Conservation (phyloP, 2,888 invertebrate genomes). For the Neoscelio sp. region DNA sequence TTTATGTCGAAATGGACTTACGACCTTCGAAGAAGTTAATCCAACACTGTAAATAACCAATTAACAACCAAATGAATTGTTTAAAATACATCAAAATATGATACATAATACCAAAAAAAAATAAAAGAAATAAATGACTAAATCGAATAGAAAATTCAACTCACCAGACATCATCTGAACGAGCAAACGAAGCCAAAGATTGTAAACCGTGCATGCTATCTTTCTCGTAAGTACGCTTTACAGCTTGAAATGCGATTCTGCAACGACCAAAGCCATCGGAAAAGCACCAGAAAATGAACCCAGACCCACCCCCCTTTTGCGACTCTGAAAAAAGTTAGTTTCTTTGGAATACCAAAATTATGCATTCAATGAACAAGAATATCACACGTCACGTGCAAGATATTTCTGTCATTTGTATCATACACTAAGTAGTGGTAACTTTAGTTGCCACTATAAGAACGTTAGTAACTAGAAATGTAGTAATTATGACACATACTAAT, state of each 20-base stretch:
- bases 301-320: conserved; percentile 59
- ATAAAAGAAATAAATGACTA: conserved; percentile 27
- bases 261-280: conserved; percentile 55
- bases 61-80: no score
- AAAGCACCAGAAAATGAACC: conserved; percentile 56
- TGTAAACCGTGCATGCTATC: conserved; percentile 52
- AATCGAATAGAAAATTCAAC: conserved; percentile 46
- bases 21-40: no score
- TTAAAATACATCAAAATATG: no score
- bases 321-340: conserved; percentile 62
- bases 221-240: conserved; percentile 51
- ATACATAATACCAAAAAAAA: conserved; percentile 11
- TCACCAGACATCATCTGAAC: conserved; percentile 52
- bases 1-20: no score
- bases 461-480: no score
- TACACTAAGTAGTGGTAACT: no score
- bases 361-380: conserved; percentile 40
- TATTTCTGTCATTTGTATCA: conserved; percentile 44
- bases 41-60: no score
- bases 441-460: no score
- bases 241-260: conserved; percentile 51
- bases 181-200: conserved; percentile 57
- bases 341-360: conserved; percentile 52
- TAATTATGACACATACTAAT: no score
- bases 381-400: conserved; percentile 4